These are phyloP conservation scores for Piprites chloris DNA, from an alignment of 2,113 vertebrate genomes.

Conservation along the genomic window DNA sequence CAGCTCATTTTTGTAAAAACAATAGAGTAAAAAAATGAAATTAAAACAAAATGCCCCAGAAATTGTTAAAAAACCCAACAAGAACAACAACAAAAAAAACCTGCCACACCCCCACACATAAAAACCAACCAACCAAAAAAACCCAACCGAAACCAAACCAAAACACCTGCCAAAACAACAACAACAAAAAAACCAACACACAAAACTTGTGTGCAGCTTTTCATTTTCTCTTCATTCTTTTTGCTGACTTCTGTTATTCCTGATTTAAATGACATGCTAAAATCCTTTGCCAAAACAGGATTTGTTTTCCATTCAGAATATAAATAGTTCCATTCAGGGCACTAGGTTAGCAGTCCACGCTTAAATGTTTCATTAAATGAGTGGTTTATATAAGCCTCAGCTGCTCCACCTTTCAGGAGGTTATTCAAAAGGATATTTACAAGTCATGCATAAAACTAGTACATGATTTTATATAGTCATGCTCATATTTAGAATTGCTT, in stretches of 20 bases:
- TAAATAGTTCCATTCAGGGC: not conserved
- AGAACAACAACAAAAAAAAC: not conserved
- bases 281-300: not conserved
- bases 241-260: not conserved
- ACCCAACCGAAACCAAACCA: not conserved
- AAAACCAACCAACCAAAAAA: not conserved
- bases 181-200: rapidly evolving
- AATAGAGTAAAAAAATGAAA: not conserved
- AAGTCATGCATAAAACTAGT: not conserved
- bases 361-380: not conserved
- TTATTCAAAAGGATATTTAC: not conserved
- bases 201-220: not conserved
- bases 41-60: not conserved
- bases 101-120: not conserved
- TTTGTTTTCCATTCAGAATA: not conserved
- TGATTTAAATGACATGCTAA: not conserved
- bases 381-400: not conserved
- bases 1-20: not conserved
- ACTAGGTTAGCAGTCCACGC: not conserved
- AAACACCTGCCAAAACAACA: not conserved
- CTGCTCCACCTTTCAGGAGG: not conserved
- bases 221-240: not conserved
- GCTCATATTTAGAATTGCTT: not conserved
- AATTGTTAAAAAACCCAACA: not conserved
- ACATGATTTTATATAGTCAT: not conserved